phyloP scores from a whole-genome alignment of 1,140 invertebrate genomes.

The Prorops nasuta region DNA sequence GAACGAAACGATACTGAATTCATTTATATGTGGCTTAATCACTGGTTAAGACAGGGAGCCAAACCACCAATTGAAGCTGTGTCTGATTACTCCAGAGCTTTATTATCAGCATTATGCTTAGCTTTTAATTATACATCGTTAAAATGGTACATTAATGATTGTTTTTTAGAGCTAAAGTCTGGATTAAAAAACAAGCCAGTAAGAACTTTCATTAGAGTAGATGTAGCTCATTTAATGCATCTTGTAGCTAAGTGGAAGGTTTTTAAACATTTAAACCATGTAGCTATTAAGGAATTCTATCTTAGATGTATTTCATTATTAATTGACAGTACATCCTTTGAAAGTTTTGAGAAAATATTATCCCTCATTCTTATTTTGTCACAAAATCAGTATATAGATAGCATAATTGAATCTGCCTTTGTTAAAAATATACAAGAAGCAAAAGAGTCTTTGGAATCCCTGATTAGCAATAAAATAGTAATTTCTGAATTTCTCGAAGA shows the following conservation, averaged over 20 bases:
- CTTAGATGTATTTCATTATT: not conserved
- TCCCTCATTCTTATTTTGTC: not conserved
- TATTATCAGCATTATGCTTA: not conserved
- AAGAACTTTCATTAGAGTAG: not conserved
- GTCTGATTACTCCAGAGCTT: constrained; percentile 3
- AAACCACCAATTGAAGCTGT: not conserved
- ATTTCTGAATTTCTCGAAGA: too few relatives aligned
- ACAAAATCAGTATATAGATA: too few relatives aligned
- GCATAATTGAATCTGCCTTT: too few relatives aligned
- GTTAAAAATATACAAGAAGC: too few relatives aligned
- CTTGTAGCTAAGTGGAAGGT: not conserved
- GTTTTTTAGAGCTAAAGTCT: not conserved
- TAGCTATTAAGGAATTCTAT: constrained; percentile 3
- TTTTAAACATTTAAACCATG: not conserved
- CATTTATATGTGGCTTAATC: not conserved
- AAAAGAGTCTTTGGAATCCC: too few relatives aligned
- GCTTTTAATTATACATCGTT: not conserved
- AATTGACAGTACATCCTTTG: not conserved
- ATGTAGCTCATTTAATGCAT: constrained; percentile 6
- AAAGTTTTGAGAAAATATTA: not conserved
- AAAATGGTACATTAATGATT: not conserved
- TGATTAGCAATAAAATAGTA: too few relatives aligned
- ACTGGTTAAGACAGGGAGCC: not conserved
- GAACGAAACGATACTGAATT: constrained; percentile 1
- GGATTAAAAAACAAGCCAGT: not conserved